phyloP scores from a whole-genome alignment of 2,797 vertebrate genomes.

The Eremophila alpestris region DNA sequence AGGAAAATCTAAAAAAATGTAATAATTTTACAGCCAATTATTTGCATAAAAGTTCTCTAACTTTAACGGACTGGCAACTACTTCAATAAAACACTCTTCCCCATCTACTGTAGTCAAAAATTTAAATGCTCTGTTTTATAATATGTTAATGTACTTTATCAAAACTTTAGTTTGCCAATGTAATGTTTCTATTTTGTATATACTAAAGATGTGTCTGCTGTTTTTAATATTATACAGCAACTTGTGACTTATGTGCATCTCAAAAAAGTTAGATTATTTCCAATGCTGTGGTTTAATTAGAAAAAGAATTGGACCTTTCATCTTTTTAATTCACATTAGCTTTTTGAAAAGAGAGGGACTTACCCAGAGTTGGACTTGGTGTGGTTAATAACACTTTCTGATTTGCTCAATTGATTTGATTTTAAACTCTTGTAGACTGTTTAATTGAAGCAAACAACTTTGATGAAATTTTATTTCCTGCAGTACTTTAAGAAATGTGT shows the following conservation, averaged over 20 bases:
- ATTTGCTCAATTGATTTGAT: background rate
- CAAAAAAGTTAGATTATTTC: background rate
- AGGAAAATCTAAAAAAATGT: background rate
- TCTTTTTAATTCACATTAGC: background rate
- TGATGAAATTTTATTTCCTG: background rate
- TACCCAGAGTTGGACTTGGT: background rate
- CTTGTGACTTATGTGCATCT: background rate
- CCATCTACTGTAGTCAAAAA: background rate
- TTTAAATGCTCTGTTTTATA: background rate
- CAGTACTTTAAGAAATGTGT: background rate
- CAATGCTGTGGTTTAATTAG: background rate
- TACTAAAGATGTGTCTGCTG: background rate
- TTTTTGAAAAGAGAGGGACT: background rate
- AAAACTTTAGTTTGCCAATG: background rate
- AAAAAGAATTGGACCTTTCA: background rate
- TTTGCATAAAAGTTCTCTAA: background rate
- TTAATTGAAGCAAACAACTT: constrained; percentile 5
- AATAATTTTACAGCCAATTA: background rate
- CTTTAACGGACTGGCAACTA: background rate
- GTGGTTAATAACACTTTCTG: background rate
- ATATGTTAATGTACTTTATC: background rate
- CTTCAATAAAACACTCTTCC: background rate
- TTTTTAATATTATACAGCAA: background rate
- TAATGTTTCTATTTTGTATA: background rate
- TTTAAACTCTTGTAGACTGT: background rate